Percentiles rank a stretch among this genome's conserved stretches.
Conservation (phyloP, 2,888 invertebrate genomes). For the Sabellastarte sp. region DNA sequence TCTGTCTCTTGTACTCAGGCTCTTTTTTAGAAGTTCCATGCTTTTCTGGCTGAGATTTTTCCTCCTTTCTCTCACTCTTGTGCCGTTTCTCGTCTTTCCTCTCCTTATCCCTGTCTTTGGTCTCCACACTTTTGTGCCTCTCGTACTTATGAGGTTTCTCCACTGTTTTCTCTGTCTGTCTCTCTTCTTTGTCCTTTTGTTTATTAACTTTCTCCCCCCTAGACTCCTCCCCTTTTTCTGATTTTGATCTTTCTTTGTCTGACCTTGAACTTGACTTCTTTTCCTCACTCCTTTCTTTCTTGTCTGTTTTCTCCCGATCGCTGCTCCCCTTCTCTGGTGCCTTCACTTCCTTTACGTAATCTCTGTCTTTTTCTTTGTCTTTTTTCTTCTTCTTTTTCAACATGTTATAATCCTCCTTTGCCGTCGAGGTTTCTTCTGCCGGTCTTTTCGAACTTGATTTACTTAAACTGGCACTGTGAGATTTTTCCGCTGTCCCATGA, state of each 20-base stretch:
- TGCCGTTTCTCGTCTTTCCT: not conserved
- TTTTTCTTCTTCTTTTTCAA: not conserved
- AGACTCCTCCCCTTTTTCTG: no score
- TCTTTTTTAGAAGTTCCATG: no score
- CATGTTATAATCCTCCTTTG: no score
- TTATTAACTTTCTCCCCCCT: not conserved
- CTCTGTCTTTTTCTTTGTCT: not conserved
- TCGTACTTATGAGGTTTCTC: not conserved
- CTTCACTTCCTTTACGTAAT: not conserved
- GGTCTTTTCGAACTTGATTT: no score
- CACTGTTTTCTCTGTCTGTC: not conserved
- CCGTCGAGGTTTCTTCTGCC: no score
- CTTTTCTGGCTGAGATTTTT: no score
- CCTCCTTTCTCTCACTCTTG: not conserved
- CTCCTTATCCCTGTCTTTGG: not conserved
- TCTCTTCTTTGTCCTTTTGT: not conserved
- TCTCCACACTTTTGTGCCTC: not conserved
- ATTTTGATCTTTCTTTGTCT: no score
- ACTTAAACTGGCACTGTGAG: no score
- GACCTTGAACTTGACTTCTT: not conserved
- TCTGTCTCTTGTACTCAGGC: no score
- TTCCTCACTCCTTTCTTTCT: not conserved
- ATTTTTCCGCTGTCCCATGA: no score
- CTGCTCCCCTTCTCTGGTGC: no score
- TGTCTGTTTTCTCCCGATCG: no score